Evolutionary conservation across 2,888 invertebrate genomes (phyloP).

Genomic region (Ariolimax columbianus): DNA sequence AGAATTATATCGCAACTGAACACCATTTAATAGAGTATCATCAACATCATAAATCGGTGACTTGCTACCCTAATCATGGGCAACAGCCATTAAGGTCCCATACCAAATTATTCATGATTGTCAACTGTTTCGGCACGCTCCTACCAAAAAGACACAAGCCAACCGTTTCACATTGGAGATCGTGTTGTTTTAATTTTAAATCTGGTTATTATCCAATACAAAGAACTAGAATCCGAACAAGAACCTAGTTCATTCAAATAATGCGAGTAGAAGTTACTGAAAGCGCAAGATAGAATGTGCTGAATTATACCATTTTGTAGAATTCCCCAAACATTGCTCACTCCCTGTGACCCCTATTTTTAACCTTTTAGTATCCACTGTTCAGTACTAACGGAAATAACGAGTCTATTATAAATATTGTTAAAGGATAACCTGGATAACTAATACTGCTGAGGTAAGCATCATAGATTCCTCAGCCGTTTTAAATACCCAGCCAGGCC

Average conservation of each 20-base stretch:
- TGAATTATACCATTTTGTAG: background rate
- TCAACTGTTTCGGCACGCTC: constrained; percentile 45
- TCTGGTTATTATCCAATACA: background rate
- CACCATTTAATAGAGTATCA: constrained; percentile 22
- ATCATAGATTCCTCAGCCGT: too few species aligned
- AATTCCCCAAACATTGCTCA: too few species aligned
- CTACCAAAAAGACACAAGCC: background rate
- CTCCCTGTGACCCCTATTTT: too few species aligned
- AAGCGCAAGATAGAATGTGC: background rate
- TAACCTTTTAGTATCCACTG: too few species aligned
- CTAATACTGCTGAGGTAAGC: too few species aligned
- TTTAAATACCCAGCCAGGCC: too few species aligned
- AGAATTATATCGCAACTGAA: constrained; percentile 4
- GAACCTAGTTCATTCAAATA: background rate
- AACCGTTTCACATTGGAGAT: background rate
- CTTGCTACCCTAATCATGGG: constrained; percentile 23
- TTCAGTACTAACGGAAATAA: too few species aligned
- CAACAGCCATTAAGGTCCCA: background rate
- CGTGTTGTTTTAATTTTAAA: constrained; percentile 17
- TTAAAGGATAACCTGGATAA: too few species aligned
- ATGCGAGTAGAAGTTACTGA: background rate
- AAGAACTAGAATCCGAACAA: background rate
- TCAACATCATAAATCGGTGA: constrained; percentile 36
- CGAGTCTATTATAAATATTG: too few species aligned
- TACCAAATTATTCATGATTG: constrained; percentile 44